Percentiles rank a stretch among this genome's conserved stretches.
Conservation (phyloP, 2,797 vertebrate genomes). For the Enteromius treurensis region DNA sequence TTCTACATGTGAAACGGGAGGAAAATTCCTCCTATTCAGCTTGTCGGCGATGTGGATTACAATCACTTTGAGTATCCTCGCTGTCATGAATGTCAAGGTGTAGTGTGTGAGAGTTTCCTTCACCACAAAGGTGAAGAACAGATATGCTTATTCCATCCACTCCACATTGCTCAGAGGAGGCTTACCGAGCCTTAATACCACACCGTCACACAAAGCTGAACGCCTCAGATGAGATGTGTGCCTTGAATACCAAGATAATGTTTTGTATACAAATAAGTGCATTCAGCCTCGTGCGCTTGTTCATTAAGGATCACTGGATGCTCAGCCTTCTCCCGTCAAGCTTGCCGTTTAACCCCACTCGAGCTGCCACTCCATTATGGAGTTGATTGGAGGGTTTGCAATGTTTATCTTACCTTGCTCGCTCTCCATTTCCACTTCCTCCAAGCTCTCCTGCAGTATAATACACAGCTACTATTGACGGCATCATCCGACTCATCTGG, state of each 20-base stretch:
- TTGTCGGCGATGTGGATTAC: conserved; percentile 51
- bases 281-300: conserved; percentile 70
- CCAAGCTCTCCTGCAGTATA: conserved; percentile 70
- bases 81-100: conserved; percentile 59
- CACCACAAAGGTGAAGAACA: conserved; percentile 56
- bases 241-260: conserved; percentile 81
- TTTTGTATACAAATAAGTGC: conserved; percentile 77
- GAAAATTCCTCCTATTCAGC: conserved; percentile 53
- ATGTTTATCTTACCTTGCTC: conserved; percentile 78
- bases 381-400: conserved; percentile 78
- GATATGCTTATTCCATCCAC: conserved; percentile 76
- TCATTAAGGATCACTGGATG: conserved; percentile 80
- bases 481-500: conserved; percentile 38
- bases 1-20: conserved; percentile 24
- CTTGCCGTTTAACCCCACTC: conserved; percentile 75
- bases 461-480: conserved; percentile 50
- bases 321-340: conserved; percentile 59
- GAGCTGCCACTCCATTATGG: conserved; percentile 75
- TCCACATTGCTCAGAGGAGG: conserved; percentile 67
- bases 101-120: conserved; percentile 51
- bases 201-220: conserved; percentile 68
- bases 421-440: conserved; percentile 71
- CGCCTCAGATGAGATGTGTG: conserved; percentile 84
- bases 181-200: conserved; percentile 68
- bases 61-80: conserved; percentile 55